Evolutionary conservation across 2,113 vertebrate genomes (phyloP).

Genomic region (Dicentrarchus labrax): DNA sequence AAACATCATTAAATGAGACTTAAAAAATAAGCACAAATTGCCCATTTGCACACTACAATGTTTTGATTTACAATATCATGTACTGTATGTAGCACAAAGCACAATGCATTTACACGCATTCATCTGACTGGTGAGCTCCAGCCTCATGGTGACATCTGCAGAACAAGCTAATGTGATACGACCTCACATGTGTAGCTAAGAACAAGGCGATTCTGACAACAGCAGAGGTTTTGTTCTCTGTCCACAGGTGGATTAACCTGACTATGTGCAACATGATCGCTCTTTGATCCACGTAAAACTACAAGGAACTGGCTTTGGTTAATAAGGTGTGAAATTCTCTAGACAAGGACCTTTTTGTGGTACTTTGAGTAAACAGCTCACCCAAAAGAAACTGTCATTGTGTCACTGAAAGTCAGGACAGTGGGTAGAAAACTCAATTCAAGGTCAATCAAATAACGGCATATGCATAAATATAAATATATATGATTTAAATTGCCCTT

Average conservation of each 20-base stretch:
- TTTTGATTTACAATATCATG: too few species aligned
- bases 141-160: background rate
- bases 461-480: background rate
- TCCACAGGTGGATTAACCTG: conserved; percentile 54
- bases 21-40: background rate
- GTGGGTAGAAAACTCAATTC: background rate
- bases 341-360: conserved; percentile 50
- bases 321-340: conserved; percentile 71
- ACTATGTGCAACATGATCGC: conserved; percentile 64
- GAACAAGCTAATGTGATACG: background rate
- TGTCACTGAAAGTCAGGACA: conserved; percentile 12
- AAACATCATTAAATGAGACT: background rate
- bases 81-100: background rate
- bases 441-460: background rate
- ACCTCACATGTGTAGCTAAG: background rate
- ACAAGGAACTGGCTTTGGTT: conserved; percentile 41
- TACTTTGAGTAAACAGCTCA: conserved; percentile 28
- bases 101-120: background rate
- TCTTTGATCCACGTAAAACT: conserved; percentile 40
- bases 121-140: background rate
- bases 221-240: conserved; percentile 44
- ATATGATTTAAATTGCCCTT: too few species aligned
- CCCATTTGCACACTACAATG: too few species aligned
- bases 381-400: conserved; percentile 24
- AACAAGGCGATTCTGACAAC: conserved; percentile 16